Percentiles rank a stretch among this genome's conserved stretches.
Evolutionary conservation across 2,797 vertebrate genomes (phyloP).

Genomic region (Spatula clypeata): DNA sequence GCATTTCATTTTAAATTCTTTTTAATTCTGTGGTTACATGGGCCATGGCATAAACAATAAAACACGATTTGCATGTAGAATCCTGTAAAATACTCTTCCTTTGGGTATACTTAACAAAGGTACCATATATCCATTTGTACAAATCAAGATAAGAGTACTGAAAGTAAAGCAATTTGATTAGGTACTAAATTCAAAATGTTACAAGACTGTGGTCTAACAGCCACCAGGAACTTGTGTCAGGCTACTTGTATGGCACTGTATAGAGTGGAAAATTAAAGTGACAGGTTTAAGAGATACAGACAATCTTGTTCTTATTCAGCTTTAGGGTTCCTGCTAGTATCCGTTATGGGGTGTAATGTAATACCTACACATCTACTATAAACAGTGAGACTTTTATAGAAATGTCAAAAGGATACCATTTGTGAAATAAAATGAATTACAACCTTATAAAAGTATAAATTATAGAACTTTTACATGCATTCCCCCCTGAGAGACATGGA

Average conservation of each 20-base stretch:
- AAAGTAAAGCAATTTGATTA: slow-evolving; percentile 79
- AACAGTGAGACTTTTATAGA: slow-evolving; percentile 81
- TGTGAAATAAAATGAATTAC: slow-evolving; percentile 81
- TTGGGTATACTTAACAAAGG: slow-evolving; percentile 52
- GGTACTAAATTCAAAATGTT: slow-evolving; percentile 80
- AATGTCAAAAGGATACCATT: slow-evolving; percentile 75
- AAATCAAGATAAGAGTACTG: slow-evolving; percentile 81
- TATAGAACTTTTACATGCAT: slow-evolving; percentile 38
- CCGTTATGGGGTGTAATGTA: slow-evolving; percentile 79
- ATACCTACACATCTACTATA: slow-evolving; percentile 80
- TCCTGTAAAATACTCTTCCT: slow-evolving; percentile 74
- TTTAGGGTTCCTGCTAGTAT: slow-evolving; percentile 77
- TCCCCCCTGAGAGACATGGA: slow-evolving; percentile 25
- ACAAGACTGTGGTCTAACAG: slow-evolving; percentile 70
- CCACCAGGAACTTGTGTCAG: slow-evolving; percentile 74
- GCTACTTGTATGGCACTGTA: slow-evolving; percentile 42
- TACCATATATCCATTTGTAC: slow-evolving; percentile 27
- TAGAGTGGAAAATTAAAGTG: slow-evolving; percentile 83
- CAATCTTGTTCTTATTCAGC: slow-evolving; percentile 75
- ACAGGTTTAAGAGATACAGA: slow-evolving; percentile 84
- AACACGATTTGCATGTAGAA: slow-evolving; percentile 81
- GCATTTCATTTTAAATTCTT: slow-evolving; percentile 63
- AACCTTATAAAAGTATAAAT: slow-evolving; percentile 77
- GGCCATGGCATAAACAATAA: slow-evolving; percentile 69
- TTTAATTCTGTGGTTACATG: slow-evolving; percentile 46